Conservation (phyloP, 2,888 invertebrate genomes). For the Apamea monoglypha region DNA sequence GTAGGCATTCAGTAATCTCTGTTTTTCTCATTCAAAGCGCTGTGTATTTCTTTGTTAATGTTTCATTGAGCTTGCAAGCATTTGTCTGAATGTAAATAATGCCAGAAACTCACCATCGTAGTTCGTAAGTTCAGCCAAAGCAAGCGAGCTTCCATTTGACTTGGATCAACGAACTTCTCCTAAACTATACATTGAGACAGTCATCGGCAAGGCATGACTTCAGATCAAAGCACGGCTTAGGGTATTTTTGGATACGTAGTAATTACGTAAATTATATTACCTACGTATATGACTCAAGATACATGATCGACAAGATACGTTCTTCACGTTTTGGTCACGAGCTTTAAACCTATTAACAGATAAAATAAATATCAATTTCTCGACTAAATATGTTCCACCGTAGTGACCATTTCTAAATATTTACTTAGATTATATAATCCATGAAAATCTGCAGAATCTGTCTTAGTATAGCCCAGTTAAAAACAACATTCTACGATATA, state of each 20-base stretch:
- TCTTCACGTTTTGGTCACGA: constrained; percentile 23
- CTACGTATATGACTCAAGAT: neutral
- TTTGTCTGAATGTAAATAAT: neutral
- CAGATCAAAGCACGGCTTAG: neutral
- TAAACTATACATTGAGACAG: neutral
- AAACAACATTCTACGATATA: neutral
- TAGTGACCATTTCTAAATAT: neutral
- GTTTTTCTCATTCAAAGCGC: neutral
- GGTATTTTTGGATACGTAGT: neutral
- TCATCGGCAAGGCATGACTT: neutral
- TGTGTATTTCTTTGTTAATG: neutral
- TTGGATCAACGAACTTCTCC: neutral
- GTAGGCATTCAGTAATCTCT: neutral
- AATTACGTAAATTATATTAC: neutral
- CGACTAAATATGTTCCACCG: neutral
- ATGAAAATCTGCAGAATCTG: neutral
- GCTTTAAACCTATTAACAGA: neutral
- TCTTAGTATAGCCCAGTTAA: neutral
- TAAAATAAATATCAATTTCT: constrained; percentile 9
- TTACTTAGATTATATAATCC: neutral
- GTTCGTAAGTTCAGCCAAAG: neutral
- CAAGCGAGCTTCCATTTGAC: neutral
- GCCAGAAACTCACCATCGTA: neutral
- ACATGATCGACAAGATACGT: constrained; percentile 4
- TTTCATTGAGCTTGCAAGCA: neutral